Conservation (phyloP, 2,113 vertebrate genomes). For the Solenodon paradoxus region DNA sequence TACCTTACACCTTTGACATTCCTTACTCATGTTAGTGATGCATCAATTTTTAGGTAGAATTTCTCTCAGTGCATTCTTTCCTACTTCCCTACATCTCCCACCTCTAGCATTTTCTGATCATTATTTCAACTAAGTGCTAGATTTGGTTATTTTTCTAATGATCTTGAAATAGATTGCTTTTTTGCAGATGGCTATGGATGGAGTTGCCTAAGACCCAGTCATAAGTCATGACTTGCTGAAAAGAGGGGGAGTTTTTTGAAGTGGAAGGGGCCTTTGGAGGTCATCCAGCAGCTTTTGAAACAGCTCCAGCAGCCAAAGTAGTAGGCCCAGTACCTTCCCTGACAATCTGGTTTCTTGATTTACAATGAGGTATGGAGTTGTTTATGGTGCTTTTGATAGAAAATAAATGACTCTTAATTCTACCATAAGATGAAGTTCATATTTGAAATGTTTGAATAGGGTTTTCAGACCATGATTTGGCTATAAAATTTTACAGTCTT, state of each 20-base stretch:
- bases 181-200: conserved; percentile 18
- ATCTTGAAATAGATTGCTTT: background rate
- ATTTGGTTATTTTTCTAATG: conserved; percentile 47
- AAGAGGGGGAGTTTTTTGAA: conserved; percentile 12
- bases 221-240: conserved; percentile 40
- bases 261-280: conserved; percentile 32
- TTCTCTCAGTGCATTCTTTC: background rate
- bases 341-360: background rate
- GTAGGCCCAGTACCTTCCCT: background rate
- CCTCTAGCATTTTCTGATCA: conserved; percentile 1
- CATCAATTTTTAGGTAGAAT: background rate
- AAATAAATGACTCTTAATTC: conserved; percentile 46
- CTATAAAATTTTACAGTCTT: conserved; percentile 46
- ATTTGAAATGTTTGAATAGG: conserved; percentile 33
- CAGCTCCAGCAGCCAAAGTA: background rate
- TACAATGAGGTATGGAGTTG: conserved; percentile 12
- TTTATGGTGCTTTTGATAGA: conserved; percentile 40
- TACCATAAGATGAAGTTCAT: background rate
- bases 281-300: conserved; percentile 38
- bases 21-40: background rate
- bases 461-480: conserved; percentile 28
- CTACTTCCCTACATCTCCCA: background rate
- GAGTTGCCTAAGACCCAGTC: conserved; percentile 18
- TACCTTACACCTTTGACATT: background rate
- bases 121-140: conserved; percentile 39